Conservation (phyloP, 2,888 invertebrate genomes). For the Muschampia plurimacula region DNA sequence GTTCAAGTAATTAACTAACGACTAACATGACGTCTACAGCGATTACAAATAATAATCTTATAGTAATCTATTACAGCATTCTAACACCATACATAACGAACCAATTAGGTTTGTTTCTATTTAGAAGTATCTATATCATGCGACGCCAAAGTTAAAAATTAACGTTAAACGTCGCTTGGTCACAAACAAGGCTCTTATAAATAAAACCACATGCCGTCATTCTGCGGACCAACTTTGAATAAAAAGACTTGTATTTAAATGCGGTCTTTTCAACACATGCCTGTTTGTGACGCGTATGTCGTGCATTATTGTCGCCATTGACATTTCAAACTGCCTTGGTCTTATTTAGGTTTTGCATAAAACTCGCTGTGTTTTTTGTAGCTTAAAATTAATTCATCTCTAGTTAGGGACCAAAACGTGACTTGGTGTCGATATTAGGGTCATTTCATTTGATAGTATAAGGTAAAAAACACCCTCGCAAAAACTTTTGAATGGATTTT, state of each 20-base stretch:
- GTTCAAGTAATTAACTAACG: neutral
- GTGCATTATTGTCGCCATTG: slow-evolving; percentile 27
- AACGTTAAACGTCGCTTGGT: slow-evolving; percentile 20
- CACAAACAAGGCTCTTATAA: slow-evolving; percentile 35
- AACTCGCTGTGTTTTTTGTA: neutral
- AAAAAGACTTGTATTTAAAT: slow-evolving; percentile 34
- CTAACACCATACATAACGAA: slow-evolving; percentile 21
- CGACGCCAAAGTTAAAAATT: slow-evolving; percentile 29
- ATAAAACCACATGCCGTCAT: slow-evolving; percentile 19
- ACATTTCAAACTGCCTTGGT: slow-evolving; percentile 19
- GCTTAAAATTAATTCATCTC: neutral
- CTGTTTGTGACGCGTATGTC: slow-evolving; percentile 27
- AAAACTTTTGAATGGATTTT: neutral
- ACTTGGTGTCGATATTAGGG: neutral
- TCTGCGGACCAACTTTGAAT: slow-evolving; percentile 25
- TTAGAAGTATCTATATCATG: slow-evolving; percentile 24
- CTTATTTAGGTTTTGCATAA: slow-evolving; percentile 28
- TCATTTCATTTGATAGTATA: neutral
- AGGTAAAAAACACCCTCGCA: neutral
- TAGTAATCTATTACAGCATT: slow-evolving; percentile 2
- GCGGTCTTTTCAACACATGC: slow-evolving; percentile 28
- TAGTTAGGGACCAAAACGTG: neutral
- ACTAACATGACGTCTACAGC: neutral
- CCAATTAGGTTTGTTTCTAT: slow-evolving; percentile 35
- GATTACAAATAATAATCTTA: neutral